Percentiles rank a stretch among this genome's conserved stretches.
Evolutionary conservation across 2,888 invertebrate genomes (phyloP).

Genomic region (Drosophila helvetica): DNA sequence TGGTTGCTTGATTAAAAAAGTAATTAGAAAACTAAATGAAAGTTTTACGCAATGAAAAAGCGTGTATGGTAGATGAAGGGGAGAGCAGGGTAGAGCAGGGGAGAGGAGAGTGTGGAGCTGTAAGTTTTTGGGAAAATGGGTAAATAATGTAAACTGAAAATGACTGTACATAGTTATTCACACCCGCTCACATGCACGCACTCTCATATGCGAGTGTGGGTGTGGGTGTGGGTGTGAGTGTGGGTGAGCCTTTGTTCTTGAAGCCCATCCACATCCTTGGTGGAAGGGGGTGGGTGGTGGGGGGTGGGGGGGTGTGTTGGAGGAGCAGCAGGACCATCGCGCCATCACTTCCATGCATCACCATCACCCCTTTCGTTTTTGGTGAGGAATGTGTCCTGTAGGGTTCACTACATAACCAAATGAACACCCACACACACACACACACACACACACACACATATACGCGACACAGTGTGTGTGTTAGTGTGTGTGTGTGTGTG

Average conservation of each 20-base stretch:
- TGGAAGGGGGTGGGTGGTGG: constrained; percentile 2
- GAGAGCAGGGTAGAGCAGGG: background rate
- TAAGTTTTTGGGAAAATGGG: constrained; percentile 68
- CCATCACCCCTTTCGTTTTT: constrained; percentile 44
- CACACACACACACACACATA: constrained; percentile 5
- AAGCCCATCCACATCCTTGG: background rate
- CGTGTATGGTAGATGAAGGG: background rate
- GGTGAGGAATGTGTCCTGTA: constrained; percentile 80
- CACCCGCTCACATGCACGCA: constrained; percentile 29
- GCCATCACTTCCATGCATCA: constrained; percentile 53
- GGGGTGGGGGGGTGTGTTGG: background rate
- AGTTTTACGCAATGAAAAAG: constrained; percentile 70
- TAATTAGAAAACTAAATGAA: constrained; percentile 80
- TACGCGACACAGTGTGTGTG: background rate
- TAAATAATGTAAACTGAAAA: constrained; percentile 77
- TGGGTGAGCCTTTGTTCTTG: constrained; percentile 48
- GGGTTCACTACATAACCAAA: constrained; percentile 78
- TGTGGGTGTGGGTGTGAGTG: constrained; percentile 26
- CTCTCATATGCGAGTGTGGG: constrained; percentile 25
- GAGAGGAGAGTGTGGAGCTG: constrained; percentile 20
- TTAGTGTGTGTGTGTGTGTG: constrained; percentile 32
- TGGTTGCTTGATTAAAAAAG: constrained; percentile 79
- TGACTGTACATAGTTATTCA: constrained; percentile 72
- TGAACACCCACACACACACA: constrained; percentile 61
- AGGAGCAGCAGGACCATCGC: constrained; percentile 44